These are phyloP conservation scores for Coturnix japonica DNA, from an alignment of 2,113 vertebrate genomes.

Conservation along the genomic window DNA sequence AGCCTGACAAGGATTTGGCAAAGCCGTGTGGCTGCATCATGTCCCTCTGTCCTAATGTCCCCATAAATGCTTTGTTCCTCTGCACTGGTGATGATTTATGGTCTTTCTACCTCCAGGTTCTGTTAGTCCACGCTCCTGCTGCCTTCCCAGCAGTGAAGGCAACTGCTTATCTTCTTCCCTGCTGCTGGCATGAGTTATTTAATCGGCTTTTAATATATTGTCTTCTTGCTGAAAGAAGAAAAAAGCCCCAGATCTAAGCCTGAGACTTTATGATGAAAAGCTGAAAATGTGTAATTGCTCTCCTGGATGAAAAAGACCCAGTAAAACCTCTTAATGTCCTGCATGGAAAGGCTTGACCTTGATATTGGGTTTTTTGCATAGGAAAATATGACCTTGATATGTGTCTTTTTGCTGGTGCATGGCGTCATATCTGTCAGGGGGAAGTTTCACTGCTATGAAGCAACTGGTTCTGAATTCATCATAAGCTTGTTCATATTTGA, in stretches of 20 bases:
- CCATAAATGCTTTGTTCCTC: background rate
- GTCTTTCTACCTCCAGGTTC: slow-evolving; percentile 36
- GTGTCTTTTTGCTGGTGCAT: no score
- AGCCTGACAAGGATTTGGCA: background rate
- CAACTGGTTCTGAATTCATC: background rate
- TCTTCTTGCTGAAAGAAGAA: background rate
- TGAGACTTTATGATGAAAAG: background rate
- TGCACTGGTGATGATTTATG: background rate
- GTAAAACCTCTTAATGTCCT: background rate
- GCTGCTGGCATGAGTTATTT: background rate
- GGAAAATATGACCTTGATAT: background rate
- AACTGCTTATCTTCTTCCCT: background rate
- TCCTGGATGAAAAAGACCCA: background rate
- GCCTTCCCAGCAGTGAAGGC: background rate
- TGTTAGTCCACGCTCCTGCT: background rate
- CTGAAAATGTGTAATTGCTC: background rate
- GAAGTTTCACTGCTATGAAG: background rate
- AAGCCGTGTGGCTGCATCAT: background rate
- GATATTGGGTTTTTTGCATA: background rate
- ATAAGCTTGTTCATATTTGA: background rate
- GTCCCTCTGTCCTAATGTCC: background rate
- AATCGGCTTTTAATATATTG: background rate
- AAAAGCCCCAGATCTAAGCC: background rate
- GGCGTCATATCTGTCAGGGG: no score
- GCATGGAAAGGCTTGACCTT: background rate